These are phyloP conservation scores for Alosa sapidissima DNA, from an alignment of 2,797 vertebrate genomes.

Conservation along the genomic window DNA sequence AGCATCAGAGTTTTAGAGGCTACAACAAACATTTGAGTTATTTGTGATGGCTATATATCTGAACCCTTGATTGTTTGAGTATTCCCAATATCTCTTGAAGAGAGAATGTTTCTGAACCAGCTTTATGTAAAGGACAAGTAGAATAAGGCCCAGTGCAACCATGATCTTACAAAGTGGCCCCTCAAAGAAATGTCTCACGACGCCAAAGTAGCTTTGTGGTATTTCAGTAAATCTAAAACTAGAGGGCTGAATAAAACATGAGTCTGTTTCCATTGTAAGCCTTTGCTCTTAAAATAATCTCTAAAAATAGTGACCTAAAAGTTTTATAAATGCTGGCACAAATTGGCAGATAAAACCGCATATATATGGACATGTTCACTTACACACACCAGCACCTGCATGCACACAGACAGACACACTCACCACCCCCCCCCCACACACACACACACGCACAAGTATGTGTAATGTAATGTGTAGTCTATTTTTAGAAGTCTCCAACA, in stretches of 20 bases:
- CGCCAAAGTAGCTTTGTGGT: slow-evolving; percentile 31
- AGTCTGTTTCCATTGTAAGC: slow-evolving; percentile 31
- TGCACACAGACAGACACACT: not conserved
- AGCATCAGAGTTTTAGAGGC: not conserved
- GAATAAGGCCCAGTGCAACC: not conserved
- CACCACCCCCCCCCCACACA: not conserved
- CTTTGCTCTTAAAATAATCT: slow-evolving; percentile 43
- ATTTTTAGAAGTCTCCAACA: slow-evolving; percentile 9
- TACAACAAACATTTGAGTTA: not conserved
- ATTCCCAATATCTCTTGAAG: not conserved
- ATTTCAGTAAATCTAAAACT: slow-evolving; percentile 45
- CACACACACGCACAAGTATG: not conserved
- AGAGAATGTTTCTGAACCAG: not conserved
- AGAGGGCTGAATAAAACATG: slow-evolving; percentile 47
- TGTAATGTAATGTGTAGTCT: not conserved
- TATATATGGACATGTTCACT: not conserved
- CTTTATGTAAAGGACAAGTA: not conserved
- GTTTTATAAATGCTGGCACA: slow-evolving; percentile 45
- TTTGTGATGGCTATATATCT: not conserved
- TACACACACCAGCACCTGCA: not conserved
- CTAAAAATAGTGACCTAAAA: slow-evolving; percentile 49
- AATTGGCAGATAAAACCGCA: slow-evolving; percentile 7
- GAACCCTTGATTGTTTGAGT: not conserved
- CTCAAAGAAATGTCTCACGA: not conserved
- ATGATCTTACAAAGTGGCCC: not conserved